A percentile compares a stretch with the other conserved stretches of the same genome.
Conservation (phyloP, 2,888 invertebrate species). For the Eristalis tenax region DNA sequence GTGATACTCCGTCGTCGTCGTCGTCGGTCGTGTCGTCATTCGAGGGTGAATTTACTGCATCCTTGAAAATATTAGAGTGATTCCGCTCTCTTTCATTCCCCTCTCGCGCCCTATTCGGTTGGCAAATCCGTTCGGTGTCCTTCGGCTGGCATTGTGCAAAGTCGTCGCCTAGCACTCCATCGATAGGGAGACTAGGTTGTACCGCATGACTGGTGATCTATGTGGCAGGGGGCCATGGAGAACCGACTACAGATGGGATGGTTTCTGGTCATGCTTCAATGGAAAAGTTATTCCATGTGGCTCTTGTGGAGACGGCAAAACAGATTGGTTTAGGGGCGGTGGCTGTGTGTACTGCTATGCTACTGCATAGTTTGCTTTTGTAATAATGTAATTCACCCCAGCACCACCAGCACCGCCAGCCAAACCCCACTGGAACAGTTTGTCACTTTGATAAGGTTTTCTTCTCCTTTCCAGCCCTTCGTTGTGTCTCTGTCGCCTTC, state of each 20-base stretch:
- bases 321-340: conserved; percentile 57
- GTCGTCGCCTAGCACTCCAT: conserved; percentile 30
- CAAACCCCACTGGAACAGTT: conserved; percentile 16
- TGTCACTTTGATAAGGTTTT: conserved; percentile 56
- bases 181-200: conserved; percentile 7
- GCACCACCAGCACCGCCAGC: neutral
- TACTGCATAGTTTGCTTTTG: conserved; percentile 50
- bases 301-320: conserved; percentile 53
- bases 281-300: conserved; percentile 60
- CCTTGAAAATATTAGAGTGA: conserved; percentile 60
- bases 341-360: conserved; percentile 8
- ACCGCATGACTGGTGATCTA: neutral
- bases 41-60: conserved; percentile 69
- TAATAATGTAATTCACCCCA: conserved; percentile 56
- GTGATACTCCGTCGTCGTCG: conserved; percentile 31
- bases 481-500: neutral
- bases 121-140: conserved; percentile 57
- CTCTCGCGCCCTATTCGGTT: conserved; percentile 2
- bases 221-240: neutral
- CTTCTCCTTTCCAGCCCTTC: neutral
- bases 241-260: conserved; percentile 38
- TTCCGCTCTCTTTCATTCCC: conserved; percentile 23
- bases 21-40: conserved; percentile 38
- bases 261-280: conserved; percentile 59
- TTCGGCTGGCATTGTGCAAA: conserved; percentile 40